Base-by-base conservation (phyloP, 2,797 vertebrate genomes). In the Sciurus carolinensis region DNA sequence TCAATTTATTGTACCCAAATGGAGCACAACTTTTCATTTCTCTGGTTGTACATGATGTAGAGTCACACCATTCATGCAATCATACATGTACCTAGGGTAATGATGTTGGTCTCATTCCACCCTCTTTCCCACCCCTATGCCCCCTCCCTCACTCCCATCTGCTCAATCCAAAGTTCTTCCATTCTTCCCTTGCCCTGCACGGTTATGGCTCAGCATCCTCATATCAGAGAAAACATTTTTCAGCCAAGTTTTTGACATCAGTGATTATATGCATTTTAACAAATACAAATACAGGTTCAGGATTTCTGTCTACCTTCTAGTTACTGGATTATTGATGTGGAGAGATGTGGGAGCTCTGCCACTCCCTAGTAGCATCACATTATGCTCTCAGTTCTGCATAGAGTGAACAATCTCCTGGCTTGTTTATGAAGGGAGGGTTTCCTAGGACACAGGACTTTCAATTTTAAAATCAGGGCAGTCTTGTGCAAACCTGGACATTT, bases 321-420 rank as follows among this genome's bases (percentile, higher is more conserved):
- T 83, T 71, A 64, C 44, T 66, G 11, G 59, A 73, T 79, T 44
- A 30, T 59, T 42, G 5, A 14, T 57, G 42, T 20, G 33, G 28
- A 83, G 50, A 71, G 42, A 22, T 9, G 8, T 1, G 36, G 5
- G 22, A 54, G 30, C 3, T 73, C n/a, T n/a, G 44, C 33, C 62
- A 14, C 42, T 20, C 44, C 52, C 24, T 8, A 4, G 33, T 26
- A 91, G 71, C 26, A 9, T 84, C 24, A 2, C 42, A 0, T 18
- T n/a, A 2, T 7, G 3, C 4, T 17, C 17, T 93, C 13, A 13
- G 44, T 39, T 73, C 39, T 57, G 28, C 0, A 0, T 2, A 6
- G 1, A 4, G 3, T n/a, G 12, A 26, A 20, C 30, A 15, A 3
- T 36, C 36, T n/a, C 67, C 39, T 76, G 6, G 36, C 80, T 83